A percentile compares a stretch with the other conserved stretches of the same genome.
These are phyloP conservation scores for Mesocricetus auratus DNA, from an alignment of 2,113 vertebrate species.

Conservation along the genomic window DNA sequence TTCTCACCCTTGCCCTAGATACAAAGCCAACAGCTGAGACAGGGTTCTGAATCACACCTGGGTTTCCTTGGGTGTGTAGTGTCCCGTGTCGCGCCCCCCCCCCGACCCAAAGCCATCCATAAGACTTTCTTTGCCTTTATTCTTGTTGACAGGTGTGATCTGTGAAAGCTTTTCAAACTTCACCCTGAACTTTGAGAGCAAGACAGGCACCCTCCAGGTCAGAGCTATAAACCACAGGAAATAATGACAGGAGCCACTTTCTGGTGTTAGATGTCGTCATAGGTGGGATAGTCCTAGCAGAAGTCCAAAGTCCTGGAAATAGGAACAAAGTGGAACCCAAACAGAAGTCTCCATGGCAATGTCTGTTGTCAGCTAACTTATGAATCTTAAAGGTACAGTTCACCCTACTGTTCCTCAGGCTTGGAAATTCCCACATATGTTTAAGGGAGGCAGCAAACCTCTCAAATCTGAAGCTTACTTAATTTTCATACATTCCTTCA, in stretches of 20 bases:
- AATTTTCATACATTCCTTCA: not conserved
- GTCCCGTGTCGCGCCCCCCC: too few species aligned
- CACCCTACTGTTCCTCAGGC: not conserved
- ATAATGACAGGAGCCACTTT: not conserved
- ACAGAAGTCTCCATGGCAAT: conserved; percentile 67
- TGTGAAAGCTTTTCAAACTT: not conserved
- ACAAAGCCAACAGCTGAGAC: not conserved
- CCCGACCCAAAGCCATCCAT: too few species aligned
- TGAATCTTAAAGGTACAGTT: conserved; percentile 45
- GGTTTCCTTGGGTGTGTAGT: too few species aligned
- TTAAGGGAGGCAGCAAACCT: not conserved
- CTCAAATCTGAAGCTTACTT: not conserved
- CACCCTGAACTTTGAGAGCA: not conserved
- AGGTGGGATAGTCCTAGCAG: not conserved
- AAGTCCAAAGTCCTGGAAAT: conserved; percentile 74
- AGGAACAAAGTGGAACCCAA: conserved; percentile 48
- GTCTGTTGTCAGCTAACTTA: conserved; percentile 36
- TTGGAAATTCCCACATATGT: not conserved
- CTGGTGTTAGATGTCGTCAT: not conserved
- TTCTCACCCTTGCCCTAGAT: not conserved
- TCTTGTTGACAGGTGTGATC: not conserved
- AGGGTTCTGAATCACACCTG: not conserved
- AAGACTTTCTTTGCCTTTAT: not conserved
- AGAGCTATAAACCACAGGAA: conserved; percentile 21
- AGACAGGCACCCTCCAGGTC: not conserved